Evolutionary conservation across 2,888 invertebrate species (phyloP).

Genomic region (Myopa tessellatipennis): DNA sequence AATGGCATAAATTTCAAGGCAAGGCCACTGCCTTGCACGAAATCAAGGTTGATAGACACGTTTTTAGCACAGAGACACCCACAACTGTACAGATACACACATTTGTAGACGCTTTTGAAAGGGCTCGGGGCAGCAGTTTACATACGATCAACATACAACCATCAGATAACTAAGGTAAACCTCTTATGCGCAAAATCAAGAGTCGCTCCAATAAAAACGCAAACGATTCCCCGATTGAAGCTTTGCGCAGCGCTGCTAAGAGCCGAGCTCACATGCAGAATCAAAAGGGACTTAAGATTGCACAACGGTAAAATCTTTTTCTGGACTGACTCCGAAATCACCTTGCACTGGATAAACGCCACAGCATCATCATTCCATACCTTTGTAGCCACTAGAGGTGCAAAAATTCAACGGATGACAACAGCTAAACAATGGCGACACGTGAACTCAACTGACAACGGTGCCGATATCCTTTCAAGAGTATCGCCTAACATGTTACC

Average conservation of each 20-base stretch:
- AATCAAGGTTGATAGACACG: conserved; percentile 1
- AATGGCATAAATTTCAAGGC: conserved; percentile 1
- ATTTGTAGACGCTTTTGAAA: background rate
- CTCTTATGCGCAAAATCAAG: too few species aligned
- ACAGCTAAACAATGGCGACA: background rate
- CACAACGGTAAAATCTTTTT: too few species aligned
- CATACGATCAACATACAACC: background rate
- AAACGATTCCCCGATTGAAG: too few species aligned
- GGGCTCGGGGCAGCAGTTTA: background rate
- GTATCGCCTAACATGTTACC: background rate
- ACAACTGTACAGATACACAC: background rate
- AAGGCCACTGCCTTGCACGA: too few species aligned
- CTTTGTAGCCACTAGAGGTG: background rate
- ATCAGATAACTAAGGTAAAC: background rate
- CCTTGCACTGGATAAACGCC: background rate
- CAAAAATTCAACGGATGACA: background rate
- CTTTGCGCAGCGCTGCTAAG: too few species aligned
- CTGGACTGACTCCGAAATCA: too few species aligned
- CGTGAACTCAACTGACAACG: background rate
- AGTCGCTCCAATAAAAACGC: too few species aligned
- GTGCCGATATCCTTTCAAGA: background rate
- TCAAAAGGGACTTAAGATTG: too few species aligned
- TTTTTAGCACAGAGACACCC: background rate
- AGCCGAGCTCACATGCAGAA: too few species aligned
- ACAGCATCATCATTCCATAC: background rate